Conservation (phyloP, 2,888 invertebrate genomes). For the Eudemis profundana region DNA sequence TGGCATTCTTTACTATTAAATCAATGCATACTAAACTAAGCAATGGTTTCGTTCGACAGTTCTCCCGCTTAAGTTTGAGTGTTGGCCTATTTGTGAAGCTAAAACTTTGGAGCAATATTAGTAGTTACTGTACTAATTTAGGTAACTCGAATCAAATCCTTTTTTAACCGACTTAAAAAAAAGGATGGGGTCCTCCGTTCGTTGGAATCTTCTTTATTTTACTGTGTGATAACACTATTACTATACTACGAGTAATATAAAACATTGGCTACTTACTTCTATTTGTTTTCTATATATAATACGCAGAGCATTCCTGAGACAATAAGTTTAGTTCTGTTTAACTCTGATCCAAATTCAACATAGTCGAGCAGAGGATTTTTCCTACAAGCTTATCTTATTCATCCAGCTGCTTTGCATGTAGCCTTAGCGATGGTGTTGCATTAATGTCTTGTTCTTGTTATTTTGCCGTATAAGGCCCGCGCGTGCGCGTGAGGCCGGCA, state of each 20-base stretch:
- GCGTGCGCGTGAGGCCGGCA: conserved; percentile 71
- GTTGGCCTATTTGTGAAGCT: too few relatives aligned
- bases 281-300: neutral
- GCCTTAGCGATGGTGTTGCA: conserved; percentile 58
- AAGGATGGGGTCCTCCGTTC: too few relatives aligned
- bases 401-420: conserved; percentile 41
- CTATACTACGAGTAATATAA: too few relatives aligned
- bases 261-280: too few relatives aligned
- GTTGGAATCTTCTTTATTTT: too few relatives aligned
- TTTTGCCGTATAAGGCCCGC: conserved; percentile 74
- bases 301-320: neutral
- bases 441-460: conserved; percentile 80
- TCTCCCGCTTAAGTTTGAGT: too few relatives aligned
- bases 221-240: too few relatives aligned
- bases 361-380: conserved; percentile 4
- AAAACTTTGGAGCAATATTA: too few relatives aligned
- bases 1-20: conserved; percentile 9
- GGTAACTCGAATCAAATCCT: too few relatives aligned
- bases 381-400: conserved; percentile 21
- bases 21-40: conserved; percentile 15
- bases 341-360: neutral
- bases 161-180: too few relatives aligned
- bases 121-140: too few relatives aligned
- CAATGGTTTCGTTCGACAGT: conserved; percentile 3
- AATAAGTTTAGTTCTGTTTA: neutral